Evolutionary conservation across 1,140 invertebrate species (phyloP), one percentile per base, ranked within the genome.

Genomic region (Scaptomyza montana): DNA sequence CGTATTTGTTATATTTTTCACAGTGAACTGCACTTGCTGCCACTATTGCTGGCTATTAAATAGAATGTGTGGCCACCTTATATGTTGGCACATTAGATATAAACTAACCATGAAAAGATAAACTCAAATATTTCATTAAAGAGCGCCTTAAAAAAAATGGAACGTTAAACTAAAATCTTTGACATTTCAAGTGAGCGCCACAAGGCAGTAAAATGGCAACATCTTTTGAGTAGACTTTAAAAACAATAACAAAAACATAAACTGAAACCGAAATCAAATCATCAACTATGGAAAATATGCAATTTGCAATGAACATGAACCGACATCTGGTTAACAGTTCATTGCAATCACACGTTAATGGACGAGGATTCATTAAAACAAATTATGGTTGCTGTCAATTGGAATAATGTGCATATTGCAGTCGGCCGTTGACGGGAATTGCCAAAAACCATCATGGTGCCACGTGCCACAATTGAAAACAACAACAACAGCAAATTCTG

Each of bases 141-240:
- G 30, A 21, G n/a, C n/a, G n/a, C n/a, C n/a, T n/a, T n/a, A n/a
- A n/a, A 12, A 47, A 64, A 43, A 36, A 43, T n/a, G n/a, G 39
- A 19, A 70, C 73, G 82, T 78, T 78, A 81, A 78, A 78, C 77
- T 82, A 75, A 84, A 81, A 81, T 75, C 79, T 78, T 60, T 59
- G n/a, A 46, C 49, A 45, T 16, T 59, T 45, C 30, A 51, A 39
- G 30, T 5, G 47, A 50, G 28, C 30, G 30, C 13, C 63, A 28
- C 43, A n/a, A 36, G 30, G 30, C 59, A 45, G 16, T 45, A 33
- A 57, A 21, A 59, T 77, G 74, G 62, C 71, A 75, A 67, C 54
- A 77, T 71, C 33, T 70, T 77, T 63, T 71, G 46, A 57, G 74
- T 63, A 59, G 74, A 66, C 59, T 53, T 63, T 64, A 72, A 19